Conservation (phyloP, 2,797 vertebrate genomes). For the Halcyon smyrnensis region DNA sequence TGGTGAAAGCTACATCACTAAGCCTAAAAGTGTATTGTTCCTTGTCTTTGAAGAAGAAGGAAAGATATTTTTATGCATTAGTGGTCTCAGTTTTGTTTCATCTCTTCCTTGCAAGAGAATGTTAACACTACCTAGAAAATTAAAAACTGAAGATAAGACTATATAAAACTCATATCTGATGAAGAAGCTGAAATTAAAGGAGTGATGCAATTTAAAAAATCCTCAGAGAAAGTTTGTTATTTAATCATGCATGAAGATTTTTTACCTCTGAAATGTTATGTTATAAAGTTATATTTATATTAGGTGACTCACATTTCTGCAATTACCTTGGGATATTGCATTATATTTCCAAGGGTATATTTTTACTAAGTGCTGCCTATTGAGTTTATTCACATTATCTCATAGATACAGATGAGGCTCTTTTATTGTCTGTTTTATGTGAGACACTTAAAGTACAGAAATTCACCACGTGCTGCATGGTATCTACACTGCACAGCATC, state of each 20-base stretch:
- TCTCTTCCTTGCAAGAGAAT: neutral
- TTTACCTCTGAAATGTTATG: neutral
- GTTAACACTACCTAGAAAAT: constrained; percentile 28
- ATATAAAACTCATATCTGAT: neutral
- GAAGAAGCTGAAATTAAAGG: neutral
- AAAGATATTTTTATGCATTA: constrained; percentile 3
- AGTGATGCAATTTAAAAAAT: neutral
- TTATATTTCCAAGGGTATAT: constrained; percentile 18
- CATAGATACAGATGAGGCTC: neutral
- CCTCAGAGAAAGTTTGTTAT: neutral
- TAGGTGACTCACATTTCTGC: neutral
- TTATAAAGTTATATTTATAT: constrained; percentile 4
- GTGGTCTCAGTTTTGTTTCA: neutral
- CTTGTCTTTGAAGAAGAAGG: constrained; percentile 27
- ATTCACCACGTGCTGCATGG: rapidly evolving
- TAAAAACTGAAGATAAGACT: constrained; percentile 1
- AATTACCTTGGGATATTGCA: constrained; percentile 18
- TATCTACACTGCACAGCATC: neutral
- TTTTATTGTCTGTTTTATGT: neutral
- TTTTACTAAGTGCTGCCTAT: constrained; percentile 27
- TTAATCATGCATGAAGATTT: neutral
- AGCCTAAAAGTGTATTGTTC: neutral
- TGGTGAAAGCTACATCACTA: constrained; percentile 14
- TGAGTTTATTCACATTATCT: constrained; percentile 37
- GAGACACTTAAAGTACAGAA: neutral